Conservation (phyloP, 2,113 vertebrate species). For the Ochotona curzoniae region DNA sequence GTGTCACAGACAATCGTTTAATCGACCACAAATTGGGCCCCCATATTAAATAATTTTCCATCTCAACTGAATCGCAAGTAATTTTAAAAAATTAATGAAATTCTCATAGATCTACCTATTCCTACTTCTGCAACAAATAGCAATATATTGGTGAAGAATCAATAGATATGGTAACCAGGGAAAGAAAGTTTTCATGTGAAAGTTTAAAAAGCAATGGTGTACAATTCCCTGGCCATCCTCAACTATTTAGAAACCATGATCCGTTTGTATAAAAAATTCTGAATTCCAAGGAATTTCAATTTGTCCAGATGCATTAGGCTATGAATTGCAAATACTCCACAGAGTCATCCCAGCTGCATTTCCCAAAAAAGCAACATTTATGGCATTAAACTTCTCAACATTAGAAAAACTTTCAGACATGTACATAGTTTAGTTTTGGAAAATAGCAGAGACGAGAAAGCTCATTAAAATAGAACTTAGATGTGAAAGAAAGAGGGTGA, state of each 20-base stretch:
- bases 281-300: slow-evolving; percentile 61
- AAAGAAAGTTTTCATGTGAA: slow-evolving; percentile 59
- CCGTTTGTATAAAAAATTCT: slow-evolving; percentile 61
- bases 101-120: slow-evolving; percentile 36
- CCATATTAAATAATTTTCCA: background rate
- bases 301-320: slow-evolving; percentile 54
- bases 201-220: slow-evolving; percentile 56
- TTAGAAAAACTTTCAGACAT: background rate
- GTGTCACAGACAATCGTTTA: no score
- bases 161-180: background rate
- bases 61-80: slow-evolving; percentile 62
- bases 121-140: slow-evolving; percentile 51
- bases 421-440: background rate
- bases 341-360: background rate
- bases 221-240: slow-evolving; percentile 37
- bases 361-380: slow-evolving; percentile 32
- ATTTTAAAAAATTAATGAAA: slow-evolving; percentile 55
- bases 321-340: slow-evolving; percentile 1
- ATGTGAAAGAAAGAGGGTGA: background rate
- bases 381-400: slow-evolving; percentile 53
- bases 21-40: no score
- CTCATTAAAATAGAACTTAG: slow-evolving; percentile 21
- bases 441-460: slow-evolving; percentile 14
- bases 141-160: slow-evolving; percentile 58
- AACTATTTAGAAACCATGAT: slow-evolving; percentile 55